Percentiles rank a stretch among this genome's conserved stretches.
These are phyloP conservation scores for Microplitis manilae DNA, from an alignment of 2,888 invertebrate genomes.

Conservation along the genomic window DNA sequence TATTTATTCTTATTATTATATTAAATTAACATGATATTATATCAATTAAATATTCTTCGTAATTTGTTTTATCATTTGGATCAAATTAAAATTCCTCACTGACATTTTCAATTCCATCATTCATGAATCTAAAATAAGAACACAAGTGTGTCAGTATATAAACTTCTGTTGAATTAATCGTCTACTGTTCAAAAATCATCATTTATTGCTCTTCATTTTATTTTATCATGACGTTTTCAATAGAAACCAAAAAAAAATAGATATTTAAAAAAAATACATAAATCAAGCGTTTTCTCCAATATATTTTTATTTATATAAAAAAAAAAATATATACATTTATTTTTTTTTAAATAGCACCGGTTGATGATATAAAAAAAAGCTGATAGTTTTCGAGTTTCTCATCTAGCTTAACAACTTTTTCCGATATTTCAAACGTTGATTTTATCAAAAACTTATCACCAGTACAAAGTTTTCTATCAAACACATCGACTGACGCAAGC, in stretches of 20 bases:
- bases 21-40: neutral
- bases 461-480: neutral
- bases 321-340: neutral
- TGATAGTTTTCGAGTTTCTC: too few relatives aligned
- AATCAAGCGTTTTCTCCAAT: neutral
- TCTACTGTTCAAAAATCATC: slow-evolving; percentile 2
- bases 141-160: neutral
- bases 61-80: slow-evolving; percentile 13
- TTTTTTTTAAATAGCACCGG: too few relatives aligned
- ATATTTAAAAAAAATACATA: neutral
- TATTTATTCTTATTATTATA: neutral
- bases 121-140: slow-evolving; percentile 26
- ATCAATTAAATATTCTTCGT: slow-evolving; percentile 5
- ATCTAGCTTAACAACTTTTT: neutral
- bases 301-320: neutral
- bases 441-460: neutral
- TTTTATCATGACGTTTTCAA: neutral
- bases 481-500: neutral
- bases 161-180: slow-evolving; percentile 21
- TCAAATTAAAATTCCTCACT: slow-evolving; percentile 28
- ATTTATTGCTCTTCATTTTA: slow-evolving; percentile 19
- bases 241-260: too few relatives aligned
- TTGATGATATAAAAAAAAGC: neutral
- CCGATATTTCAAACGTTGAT: neutral
- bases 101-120: slow-evolving; percentile 23